Evolutionary conservation across 2,113 vertebrate species (phyloP).

Genomic region (Vimba vimba): DNA sequence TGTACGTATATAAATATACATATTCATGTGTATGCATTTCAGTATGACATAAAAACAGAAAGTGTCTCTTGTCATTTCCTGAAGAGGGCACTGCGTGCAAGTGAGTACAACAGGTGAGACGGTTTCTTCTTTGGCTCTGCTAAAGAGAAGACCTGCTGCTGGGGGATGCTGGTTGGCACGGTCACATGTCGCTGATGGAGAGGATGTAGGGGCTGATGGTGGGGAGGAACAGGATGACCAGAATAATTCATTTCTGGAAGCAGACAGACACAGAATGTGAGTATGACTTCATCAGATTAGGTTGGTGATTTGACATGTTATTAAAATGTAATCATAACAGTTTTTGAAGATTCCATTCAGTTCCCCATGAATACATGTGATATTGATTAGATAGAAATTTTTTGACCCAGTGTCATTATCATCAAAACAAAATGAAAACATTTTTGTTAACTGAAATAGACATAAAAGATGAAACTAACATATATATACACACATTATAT

Average conservation of each 20-base stretch:
- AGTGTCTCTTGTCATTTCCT: conserved; percentile 76
- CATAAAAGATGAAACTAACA: too few relatives aligned
- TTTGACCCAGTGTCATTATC: not conserved
- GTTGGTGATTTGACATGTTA: not conserved
- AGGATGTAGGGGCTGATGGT: conserved; percentile 87
- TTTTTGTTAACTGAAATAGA: too few relatives aligned
- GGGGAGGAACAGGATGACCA: conserved; percentile 77
- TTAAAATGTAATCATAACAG: not conserved
- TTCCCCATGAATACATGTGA: not conserved
- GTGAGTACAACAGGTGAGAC: conserved; percentile 87
- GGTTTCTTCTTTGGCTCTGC: conserved; percentile 94
- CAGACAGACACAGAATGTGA: conserved; percentile 13
- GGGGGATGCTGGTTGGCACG: conserved; percentile 91
- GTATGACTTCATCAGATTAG: not conserved
- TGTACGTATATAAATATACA: conserved; percentile 25
- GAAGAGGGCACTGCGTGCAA: conserved; percentile 88
- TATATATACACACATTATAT: too few relatives aligned
- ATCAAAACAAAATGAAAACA: too few relatives aligned
- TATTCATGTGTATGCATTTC: conserved; percentile 12
- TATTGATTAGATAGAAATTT: not conserved
- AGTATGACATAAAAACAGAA: not conserved
- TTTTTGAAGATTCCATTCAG: not conserved
- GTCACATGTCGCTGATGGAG: conserved; percentile 95
- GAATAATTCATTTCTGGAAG: conserved; percentile 81
- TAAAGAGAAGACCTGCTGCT: conserved; percentile 94